phyloP scores from a whole-genome alignment of 2,797 vertebrate genomes.

The Microtus californicus region DNA sequence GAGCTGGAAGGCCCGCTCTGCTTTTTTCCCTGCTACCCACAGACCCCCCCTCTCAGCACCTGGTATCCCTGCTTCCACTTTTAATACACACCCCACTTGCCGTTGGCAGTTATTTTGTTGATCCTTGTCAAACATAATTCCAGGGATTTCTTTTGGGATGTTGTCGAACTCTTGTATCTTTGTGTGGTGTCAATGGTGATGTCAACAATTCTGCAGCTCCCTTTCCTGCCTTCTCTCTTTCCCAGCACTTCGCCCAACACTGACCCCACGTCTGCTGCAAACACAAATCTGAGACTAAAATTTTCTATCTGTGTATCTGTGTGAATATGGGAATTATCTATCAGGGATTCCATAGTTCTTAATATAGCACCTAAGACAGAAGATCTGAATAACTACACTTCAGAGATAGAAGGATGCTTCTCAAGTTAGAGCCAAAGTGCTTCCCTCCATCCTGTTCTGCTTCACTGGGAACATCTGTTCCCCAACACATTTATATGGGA shows the following conservation, averaged over 20 bases:
- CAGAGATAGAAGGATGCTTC: slow-evolving; percentile 25
- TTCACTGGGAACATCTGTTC: slow-evolving; percentile 77
- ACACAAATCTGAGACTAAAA: not conserved
- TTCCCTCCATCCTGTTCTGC: slow-evolving; percentile 9
- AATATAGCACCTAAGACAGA: not conserved
- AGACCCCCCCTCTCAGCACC: not conserved
- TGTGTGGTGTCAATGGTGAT: not conserved
- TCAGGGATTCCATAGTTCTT: not conserved
- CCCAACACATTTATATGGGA: slow-evolving; percentile 51
- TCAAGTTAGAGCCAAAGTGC: slow-evolving; percentile 13
- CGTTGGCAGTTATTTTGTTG: not conserved
- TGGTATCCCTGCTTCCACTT: not conserved
- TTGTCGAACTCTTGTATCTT: not conserved
- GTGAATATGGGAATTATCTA: not conserved
- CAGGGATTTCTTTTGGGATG: not conserved
- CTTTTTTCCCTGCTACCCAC: not conserved
- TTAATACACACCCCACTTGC: not conserved
- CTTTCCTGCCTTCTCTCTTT: not conserved
- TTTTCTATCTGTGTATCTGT: not conserved
- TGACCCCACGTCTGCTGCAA: not conserved
- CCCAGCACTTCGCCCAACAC: not conserved
- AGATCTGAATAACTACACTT: not conserved
- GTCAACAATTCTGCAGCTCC: fast-evolving
- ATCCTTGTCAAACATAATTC: not conserved
- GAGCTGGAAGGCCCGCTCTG: not conserved